Percentiles rank a stretch among this genome's conserved stretches.
Conservation (phyloP, 2,888 invertebrate genomes). For the Nasonovia ribisnigri region DNA sequence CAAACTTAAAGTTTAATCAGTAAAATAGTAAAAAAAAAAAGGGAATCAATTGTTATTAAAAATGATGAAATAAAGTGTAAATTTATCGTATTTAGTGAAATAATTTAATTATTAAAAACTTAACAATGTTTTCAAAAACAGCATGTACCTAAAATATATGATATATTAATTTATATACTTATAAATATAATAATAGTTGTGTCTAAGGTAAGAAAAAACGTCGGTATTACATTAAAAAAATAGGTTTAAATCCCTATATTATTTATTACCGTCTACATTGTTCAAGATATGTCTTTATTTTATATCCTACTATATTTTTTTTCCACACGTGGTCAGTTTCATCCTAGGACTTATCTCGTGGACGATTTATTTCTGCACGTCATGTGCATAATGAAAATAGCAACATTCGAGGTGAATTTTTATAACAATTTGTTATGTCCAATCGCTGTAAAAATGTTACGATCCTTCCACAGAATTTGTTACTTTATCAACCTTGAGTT, state of each 20-base stretch:
- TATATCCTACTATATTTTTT: constrained; percentile 46
- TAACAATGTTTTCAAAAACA: background rate
- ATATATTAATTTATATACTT: background rate
- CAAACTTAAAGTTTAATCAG: background rate
- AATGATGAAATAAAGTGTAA: background rate
- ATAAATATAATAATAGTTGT: background rate
- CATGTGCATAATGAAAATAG: constrained; percentile 55
- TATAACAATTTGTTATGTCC: constrained; percentile 50
- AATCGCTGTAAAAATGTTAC: constrained; percentile 37
- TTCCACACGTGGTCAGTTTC: constrained; percentile 52
- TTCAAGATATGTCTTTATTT: constrained; percentile 50
- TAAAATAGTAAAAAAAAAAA: background rate
- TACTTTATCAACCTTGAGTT: constrained; percentile 21
- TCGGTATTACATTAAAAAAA: constrained; percentile 18
- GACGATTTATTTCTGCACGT: constrained; percentile 56
- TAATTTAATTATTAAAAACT: background rate
- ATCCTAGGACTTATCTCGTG: constrained; percentile 45
- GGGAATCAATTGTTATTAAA: background rate
- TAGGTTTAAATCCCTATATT: constrained; percentile 51
- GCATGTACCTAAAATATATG: background rate
- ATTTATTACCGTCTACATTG: constrained; percentile 51
- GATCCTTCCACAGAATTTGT: constrained; percentile 35
- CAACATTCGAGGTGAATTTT: constrained; percentile 39
- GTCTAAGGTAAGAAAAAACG: background rate
- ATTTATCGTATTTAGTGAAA: background rate